These are phyloP conservation scores for Oncorhynchus clarkii DNA, from an alignment of 2,113 vertebrate genomes.

Conservation along the genomic window DNA sequence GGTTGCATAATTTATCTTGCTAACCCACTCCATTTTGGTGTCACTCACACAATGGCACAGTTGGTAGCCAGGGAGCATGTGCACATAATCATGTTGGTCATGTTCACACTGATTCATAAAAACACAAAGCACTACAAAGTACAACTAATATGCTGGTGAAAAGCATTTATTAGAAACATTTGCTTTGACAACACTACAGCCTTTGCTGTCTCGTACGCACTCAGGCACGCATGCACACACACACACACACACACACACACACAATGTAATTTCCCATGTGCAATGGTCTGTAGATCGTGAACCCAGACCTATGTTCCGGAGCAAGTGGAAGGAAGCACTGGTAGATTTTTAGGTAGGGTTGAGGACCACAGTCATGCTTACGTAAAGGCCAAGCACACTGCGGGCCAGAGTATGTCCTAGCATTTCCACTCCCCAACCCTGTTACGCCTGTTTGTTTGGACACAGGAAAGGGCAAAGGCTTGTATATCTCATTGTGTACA, in stretches of 20 bases:
- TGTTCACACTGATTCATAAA: background rate
- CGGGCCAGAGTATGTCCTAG: background rate
- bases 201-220: background rate
- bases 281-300: conserved; percentile 37
- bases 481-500: conserved; percentile 53
- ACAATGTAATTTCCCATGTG: conserved; percentile 34
- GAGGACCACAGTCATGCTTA: conserved; percentile 55
- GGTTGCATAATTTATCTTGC: background rate
- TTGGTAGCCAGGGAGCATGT: background rate
- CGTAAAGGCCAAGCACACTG: conserved; percentile 40
- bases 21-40: background rate
- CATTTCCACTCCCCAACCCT: conserved; percentile 46
- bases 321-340: conserved; percentile 39
- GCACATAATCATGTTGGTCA: background rate
- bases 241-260: background rate
- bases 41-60: background rate
- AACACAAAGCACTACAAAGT: background rate
- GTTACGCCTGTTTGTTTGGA: conserved; percentile 70
- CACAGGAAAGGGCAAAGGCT: conserved; percentile 71
- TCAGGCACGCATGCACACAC: conserved; percentile 23
- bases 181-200: background rate
- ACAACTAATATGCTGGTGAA: too few relatives aligned
- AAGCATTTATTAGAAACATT: background rate
- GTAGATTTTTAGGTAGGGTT: conserved; percentile 12
- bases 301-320: conserved; percentile 36